A percentile compares a stretch with the other conserved stretches of the same genome.
phyloP scores from a whole-genome alignment of 1,140 invertebrate genomes.

The Tetragnatha versicolor region DNA sequence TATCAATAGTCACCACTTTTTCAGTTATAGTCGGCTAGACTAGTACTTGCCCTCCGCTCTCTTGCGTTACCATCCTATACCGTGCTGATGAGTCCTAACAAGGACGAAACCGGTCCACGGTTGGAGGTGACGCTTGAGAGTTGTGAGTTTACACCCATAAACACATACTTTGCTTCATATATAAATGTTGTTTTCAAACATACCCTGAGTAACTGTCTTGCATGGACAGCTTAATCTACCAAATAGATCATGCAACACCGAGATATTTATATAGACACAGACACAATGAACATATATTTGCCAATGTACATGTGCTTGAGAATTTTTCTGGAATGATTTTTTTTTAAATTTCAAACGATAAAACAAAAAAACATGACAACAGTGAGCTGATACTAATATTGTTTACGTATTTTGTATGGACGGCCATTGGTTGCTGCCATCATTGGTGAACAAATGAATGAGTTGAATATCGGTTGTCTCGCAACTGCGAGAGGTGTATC shows the following conservation, averaged over 20 bases:
- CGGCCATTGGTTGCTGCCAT: conserved; percentile 45
- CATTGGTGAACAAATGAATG: background rate
- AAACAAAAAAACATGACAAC: conserved; percentile 9
- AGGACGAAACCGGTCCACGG: too few relatives aligned
- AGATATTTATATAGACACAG: conserved; percentile 8
- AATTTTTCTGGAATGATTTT: conserved; percentile 49
- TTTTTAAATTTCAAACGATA: background rate
- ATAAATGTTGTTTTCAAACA: conserved; percentile 11
- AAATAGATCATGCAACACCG: conserved; percentile 11
- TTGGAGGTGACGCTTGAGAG: too few relatives aligned
- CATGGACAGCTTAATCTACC: conserved; percentile 6
- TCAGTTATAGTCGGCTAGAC: too few relatives aligned
- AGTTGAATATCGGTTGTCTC: background rate
- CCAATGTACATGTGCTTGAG: conserved; percentile 42
- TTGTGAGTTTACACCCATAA: too few relatives aligned
- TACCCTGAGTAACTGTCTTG: conserved; percentile 38
- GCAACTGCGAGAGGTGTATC: conserved; percentile 24
- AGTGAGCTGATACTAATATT: conserved; percentile 19
- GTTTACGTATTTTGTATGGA: conserved; percentile 35
- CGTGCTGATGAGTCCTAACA: too few relatives aligned
- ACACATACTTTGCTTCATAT: too few relatives aligned
- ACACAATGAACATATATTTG: background rate
- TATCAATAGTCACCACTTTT: too few relatives aligned
- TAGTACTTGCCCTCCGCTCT: too few relatives aligned
- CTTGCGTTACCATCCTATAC: too few relatives aligned